Evolutionary conservation across 2,888 invertebrate genomes (phyloP).

Genomic region (Cantharis rustica): DNA sequence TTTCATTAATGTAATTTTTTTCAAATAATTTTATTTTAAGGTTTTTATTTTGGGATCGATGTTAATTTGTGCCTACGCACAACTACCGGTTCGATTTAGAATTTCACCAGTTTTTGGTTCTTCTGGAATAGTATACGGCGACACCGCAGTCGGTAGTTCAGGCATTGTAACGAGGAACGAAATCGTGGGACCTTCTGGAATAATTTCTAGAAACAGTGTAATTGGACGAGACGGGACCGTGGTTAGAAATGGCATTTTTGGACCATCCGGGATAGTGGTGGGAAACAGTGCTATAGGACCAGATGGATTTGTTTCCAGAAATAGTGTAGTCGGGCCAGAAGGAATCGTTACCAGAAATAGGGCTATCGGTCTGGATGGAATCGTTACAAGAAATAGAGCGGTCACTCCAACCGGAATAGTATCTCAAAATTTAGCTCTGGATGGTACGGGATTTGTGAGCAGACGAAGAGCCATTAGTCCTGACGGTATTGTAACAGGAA

Average conservation of each 20-base stretch:
- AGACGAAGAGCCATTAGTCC: background rate
- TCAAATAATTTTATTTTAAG: background rate
- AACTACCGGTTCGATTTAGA: background rate
- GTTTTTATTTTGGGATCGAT: background rate
- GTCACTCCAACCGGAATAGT: background rate
- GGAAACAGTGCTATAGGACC: conserved; percentile 24
- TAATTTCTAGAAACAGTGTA: background rate
- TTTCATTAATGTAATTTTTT: background rate
- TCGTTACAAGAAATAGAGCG: background rate
- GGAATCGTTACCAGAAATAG: conserved; percentile 2
- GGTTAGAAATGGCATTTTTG: conserved; percentile 12
- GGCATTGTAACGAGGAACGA: conserved; percentile 17
- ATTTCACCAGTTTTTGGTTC: background rate
- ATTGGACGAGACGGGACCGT: conserved; percentile 21
- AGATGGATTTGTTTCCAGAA: conserved; percentile 15
- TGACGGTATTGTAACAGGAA: background rate
- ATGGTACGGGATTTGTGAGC: background rate
- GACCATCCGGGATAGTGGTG: conserved; percentile 22
- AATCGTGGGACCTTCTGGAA: conserved; percentile 17
- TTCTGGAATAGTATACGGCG: background rate
- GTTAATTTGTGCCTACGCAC: background rate
- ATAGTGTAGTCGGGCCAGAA: background rate
- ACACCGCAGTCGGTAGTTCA: conserved; percentile 12
- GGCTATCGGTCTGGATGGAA: conserved; percentile 1
- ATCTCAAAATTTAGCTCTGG: background rate